phyloP scores from a whole-genome alignment of 2,888 invertebrate genomes.

The Aleiodes leptofemur region DNA sequence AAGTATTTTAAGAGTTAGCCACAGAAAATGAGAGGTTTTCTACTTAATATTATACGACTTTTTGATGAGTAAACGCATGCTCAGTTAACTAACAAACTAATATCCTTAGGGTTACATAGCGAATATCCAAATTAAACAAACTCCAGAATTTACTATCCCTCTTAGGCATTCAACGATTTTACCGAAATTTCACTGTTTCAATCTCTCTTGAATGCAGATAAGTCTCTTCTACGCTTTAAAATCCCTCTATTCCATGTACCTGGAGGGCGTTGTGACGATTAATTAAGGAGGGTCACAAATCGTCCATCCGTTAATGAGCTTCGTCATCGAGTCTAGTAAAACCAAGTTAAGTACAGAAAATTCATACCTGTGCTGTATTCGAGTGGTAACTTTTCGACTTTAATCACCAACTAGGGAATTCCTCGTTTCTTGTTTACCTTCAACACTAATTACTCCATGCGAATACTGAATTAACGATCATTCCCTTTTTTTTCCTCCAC shows the following conservation, averaged over 20 bases:
- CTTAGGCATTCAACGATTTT: not conserved
- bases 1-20: too few relatives aligned
- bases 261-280: constrained; percentile 22
- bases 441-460: not conserved
- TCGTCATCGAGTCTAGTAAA: constrained; percentile 15
- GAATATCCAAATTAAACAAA: constrained; percentile 56
- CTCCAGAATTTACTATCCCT: constrained; percentile 33
- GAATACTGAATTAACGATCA: not conserved
- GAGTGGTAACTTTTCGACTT: constrained; percentile 6
- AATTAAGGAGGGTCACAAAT: constrained; percentile 43
- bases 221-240: not conserved
- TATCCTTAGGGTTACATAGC: constrained; percentile 46
- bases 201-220: not conserved
- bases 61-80: constrained; percentile 1
- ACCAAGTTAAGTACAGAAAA: constrained; percentile 3
- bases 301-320: constrained; percentile 36
- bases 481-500: not conserved
- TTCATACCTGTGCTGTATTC: not conserved
- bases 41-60: not conserved
- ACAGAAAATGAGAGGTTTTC: not conserved
- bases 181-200: not conserved
- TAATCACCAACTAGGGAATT: constrained; percentile 17
- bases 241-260: constrained; percentile 22
- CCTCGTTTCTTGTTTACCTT: not conserved
- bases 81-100: constrained; percentile 57